phyloP scores from a whole-genome alignment of 2,797 vertebrate genomes.

The Remorina albescens region DNA sequence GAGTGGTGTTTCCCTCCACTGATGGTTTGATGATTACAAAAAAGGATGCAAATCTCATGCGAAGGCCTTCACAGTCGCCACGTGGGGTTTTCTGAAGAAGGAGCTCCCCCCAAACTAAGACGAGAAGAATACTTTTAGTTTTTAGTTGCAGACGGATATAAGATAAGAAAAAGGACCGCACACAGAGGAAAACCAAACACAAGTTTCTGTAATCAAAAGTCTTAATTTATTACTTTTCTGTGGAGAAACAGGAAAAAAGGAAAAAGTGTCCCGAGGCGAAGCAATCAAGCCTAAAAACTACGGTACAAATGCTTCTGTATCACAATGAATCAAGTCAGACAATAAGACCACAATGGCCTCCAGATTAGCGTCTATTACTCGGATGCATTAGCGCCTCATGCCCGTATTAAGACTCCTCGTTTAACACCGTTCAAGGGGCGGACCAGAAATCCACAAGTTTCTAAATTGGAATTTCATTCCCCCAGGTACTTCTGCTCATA shows the following conservation, averaged over 20 bases:
- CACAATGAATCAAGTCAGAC: conserved; percentile 79
- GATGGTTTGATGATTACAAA: no score
- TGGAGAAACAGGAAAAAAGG: conserved; percentile 40
- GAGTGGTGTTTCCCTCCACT: no score
- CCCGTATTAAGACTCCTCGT: conserved; percentile 82
- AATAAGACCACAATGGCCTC: conserved; percentile 79
- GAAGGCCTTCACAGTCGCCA: no score
- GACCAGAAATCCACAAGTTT: conserved; percentile 87
- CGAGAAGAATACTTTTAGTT: background rate
- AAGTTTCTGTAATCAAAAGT: conserved; percentile 63
- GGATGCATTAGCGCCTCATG: conserved; percentile 76
- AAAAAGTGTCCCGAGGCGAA: conserved; percentile 62
- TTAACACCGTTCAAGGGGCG: conserved; percentile 84
- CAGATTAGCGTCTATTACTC: conserved; percentile 83
- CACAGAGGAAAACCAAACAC: conserved; percentile 28
- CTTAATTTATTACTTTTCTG: conserved; percentile 47
- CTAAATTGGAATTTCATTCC: conserved; percentile 90
- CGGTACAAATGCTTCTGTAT: conserved; percentile 62
- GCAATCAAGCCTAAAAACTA: conserved; percentile 62
- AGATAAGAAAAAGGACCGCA: conserved; percentile 10
- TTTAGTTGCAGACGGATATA: conserved; percentile 15
- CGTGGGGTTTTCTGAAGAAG: no score
- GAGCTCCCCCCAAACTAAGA: no score
- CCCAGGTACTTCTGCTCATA: conserved; percentile 87
- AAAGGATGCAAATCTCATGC: no score